Evolutionary conservation across 2,113 vertebrate species (phyloP).

Genomic region (Melanostigma gelatinosum): DNA sequence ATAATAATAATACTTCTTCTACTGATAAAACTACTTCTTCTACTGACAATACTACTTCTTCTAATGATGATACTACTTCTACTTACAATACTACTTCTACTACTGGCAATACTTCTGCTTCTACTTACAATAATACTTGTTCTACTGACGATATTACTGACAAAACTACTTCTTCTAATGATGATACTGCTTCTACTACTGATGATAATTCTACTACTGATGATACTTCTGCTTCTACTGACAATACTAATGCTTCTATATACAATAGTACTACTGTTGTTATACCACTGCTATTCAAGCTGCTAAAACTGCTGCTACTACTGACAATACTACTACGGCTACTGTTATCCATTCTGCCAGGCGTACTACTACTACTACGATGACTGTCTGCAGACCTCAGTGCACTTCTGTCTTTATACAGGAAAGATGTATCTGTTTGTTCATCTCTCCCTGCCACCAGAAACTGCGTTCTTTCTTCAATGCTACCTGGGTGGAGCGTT

Average conservation of each 20-base stretch:
- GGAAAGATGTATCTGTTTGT: neutral
- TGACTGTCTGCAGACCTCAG: neutral
- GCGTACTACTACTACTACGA: too few species aligned
- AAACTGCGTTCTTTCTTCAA: constrained; percentile 91
- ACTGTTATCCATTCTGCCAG: too few species aligned
- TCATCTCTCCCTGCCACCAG: constrained; percentile 68
- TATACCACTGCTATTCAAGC: too few species aligned
- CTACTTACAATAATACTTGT: neutral
- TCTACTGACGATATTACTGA: neutral
- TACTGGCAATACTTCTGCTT: neutral
- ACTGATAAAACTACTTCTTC: too few species aligned
- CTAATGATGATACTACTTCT: too few species aligned
- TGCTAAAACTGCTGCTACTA: too few species aligned
- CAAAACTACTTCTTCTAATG: neutral
- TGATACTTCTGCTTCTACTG: neutral
- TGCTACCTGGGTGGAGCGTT: constrained; percentile 81
- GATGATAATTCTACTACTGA: neutral
- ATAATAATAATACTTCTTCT: neutral
- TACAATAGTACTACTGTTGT: too few species aligned
- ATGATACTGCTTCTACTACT: neutral
- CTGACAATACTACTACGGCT: too few species aligned
- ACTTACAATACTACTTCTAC: too few species aligned
- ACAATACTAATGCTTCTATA: neutral
- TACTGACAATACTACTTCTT: neutral
- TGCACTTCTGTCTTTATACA: neutral